Conservation (phyloP, 2,797 vertebrate species). For the Anomalospiza imberbis region DNA sequence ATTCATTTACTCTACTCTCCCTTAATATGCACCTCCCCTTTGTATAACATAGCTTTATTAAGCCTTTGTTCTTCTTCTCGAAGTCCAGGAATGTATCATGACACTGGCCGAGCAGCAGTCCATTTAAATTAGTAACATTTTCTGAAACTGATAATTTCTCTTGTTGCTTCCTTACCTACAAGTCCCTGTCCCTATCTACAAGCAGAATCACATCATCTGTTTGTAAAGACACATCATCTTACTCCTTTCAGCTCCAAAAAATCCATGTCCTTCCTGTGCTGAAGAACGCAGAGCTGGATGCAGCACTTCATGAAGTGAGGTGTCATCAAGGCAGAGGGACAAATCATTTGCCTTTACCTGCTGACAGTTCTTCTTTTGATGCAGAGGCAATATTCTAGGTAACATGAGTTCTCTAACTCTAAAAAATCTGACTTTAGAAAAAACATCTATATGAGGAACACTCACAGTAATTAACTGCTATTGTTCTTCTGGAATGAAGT, state of each 20-base stretch:
- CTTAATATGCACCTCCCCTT: neutral
- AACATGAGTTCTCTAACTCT: neutral
- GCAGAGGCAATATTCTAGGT: neutral
- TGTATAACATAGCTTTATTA: neutral
- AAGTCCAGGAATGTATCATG: too few relatives aligned
- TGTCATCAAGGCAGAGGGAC: neutral
- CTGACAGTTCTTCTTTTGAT: neutral
- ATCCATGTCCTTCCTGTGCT: neutral
- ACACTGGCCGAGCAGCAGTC: neutral
- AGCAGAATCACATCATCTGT: neutral
- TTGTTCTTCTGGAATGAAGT: neutral
- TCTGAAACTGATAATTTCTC: neutral
- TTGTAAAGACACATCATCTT: neutral
- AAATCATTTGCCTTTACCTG: neutral
- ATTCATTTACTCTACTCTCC: neutral
- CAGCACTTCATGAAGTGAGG: neutral
- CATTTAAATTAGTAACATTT: accelerated
- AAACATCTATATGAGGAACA: neutral
- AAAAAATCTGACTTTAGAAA: neutral
- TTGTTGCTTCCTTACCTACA: neutral
- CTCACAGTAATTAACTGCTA: neutral
- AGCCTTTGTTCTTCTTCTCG: neutral
- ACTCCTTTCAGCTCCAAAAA: neutral
- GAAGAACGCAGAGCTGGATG: neutral
- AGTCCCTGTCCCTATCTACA: neutral